Evolutionary conservation across 1,140 invertebrate genomes (phyloP).

Genomic region (Leptinotarsa defecta): DNA sequence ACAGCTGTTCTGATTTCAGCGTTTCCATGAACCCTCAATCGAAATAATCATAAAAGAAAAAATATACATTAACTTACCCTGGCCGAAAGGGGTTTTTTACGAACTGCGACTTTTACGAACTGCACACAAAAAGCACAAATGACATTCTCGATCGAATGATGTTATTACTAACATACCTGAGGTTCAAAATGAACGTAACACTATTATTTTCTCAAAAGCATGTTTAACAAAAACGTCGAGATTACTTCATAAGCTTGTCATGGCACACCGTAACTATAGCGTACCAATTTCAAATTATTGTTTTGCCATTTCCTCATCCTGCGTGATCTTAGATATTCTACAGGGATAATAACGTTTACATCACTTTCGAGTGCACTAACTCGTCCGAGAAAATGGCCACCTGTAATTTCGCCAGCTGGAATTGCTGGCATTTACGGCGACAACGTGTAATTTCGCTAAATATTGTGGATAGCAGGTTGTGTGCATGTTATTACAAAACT

Average conservation of each 20-base stretch:
- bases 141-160: too few relatives aligned
- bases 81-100: too few relatives aligned
- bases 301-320: background rate
- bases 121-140: too few relatives aligned
- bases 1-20: too few relatives aligned
- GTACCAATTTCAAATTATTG: too few relatives aligned
- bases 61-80: too few relatives aligned
- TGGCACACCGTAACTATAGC: too few relatives aligned
- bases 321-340: background rate
- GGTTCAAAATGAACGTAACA: too few relatives aligned
- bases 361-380: slow-evolving; percentile 5
- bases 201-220: background rate
- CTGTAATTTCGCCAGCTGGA: background rate
- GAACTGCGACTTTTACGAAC: too few relatives aligned
- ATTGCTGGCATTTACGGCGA: background rate
- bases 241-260: background rate
- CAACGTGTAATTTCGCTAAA: slow-evolving; percentile 6
- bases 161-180: too few relatives aligned
- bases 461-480: slow-evolving; percentile 4
- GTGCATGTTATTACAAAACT: slow-evolving; percentile 3
- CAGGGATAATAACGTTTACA: slow-evolving; percentile 2
- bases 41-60: too few relatives aligned
- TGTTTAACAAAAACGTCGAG: background rate
- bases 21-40: too few relatives aligned
- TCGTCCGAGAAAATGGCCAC: background rate